These are phyloP conservation scores for Origma solitaria DNA, from an alignment of 2,113 vertebrate genomes.

Conservation along the genomic window DNA sequence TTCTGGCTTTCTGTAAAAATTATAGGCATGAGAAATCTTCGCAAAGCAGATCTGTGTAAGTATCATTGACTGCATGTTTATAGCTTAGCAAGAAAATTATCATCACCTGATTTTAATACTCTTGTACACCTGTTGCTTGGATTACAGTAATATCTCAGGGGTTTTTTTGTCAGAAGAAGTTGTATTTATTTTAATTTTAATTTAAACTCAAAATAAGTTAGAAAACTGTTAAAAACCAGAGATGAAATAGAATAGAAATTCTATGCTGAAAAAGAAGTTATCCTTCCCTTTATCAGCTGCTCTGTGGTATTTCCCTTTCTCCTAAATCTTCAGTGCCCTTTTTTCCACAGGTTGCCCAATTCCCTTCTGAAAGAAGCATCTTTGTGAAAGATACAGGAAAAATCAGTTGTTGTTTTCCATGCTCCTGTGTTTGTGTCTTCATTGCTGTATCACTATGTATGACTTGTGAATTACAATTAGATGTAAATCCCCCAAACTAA, in stretches of 20 bases:
- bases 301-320: neutral
- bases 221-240: neutral
- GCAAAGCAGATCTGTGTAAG: conserved; percentile 56
- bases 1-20: conserved; percentile 51
- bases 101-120: neutral
- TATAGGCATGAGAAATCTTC: conserved; percentile 44
- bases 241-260: neutral
- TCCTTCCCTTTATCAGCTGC: neutral
- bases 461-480: neutral
- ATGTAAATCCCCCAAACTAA: neutral
- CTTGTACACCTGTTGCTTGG: neutral
- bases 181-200: neutral
- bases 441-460: neutral
- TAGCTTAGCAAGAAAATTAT: neutral
- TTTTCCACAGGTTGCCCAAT: neutral
- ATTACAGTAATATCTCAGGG: neutral
- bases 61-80: neutral
- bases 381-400: neutral
- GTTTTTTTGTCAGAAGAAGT: neutral
- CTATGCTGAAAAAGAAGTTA: neutral
- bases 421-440: neutral
- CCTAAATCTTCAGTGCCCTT: neutral
- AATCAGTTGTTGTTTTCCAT: neutral
- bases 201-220: neutral
- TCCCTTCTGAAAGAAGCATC: neutral